Evolutionary conservation across 2,888 invertebrate species (phyloP), one percentile per base, ranked within the genome.

Genomic region (Napeogenes sylphis): DNA sequence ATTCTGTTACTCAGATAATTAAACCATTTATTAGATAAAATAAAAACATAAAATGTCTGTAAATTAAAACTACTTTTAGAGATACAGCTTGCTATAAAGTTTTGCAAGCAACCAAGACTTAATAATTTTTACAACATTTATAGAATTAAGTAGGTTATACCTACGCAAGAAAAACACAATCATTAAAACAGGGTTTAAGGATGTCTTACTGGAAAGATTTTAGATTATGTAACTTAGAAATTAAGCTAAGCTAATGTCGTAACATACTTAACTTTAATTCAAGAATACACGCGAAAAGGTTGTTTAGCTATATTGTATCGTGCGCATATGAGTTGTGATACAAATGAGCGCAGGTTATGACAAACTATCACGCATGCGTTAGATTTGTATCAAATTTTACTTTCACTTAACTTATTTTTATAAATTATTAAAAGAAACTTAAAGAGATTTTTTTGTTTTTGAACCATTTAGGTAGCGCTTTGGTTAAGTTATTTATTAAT

Each of bases 391-490:
- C 61, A 66, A 70, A 71, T 70, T 72, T 76, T 71, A 70, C 80
- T 80, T 79, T 80, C 78, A 74, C 78, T 62, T 55, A 12, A 30
- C 51, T 42, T 59, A 21, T 63, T 47, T n/a, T 51, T 51, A 30
- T 12, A 42, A 10, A 10, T 42, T 38, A 38, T 3, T 38, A 47
- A 0, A n/a, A 47, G 46, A 47, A 46, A 46, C 3, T 42, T 42
- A 42, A 42, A 42, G 21, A 21, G 21, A 21, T 21, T 21, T 21
- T 21, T 21, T 21, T 21, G 21, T 21, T 21, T 21, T 21, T 21
- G 21, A 21, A 21, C 21, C 21, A 21, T 21, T 21, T 21, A 21
- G 21, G 21, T 21, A 21, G 21, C 21, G 21, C 21, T 21, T 0
- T 21, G 21, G 21, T 38, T 38, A 38, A 38, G 38, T 2, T 38